Conservation (phyloP, 2,888 invertebrate species). For the Rotaria magnacalcarata region DNA sequence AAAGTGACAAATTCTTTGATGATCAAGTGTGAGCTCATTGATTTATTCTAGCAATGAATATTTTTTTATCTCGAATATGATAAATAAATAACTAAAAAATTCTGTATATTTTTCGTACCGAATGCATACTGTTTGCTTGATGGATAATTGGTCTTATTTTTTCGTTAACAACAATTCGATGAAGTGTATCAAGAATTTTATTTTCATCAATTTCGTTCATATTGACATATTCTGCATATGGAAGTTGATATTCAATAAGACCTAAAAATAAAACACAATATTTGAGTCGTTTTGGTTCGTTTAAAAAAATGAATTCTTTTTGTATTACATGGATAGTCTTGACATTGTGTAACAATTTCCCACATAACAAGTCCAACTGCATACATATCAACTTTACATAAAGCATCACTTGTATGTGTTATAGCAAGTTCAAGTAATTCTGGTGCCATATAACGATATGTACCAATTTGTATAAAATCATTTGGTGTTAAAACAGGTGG, state of each 20-base stretch:
- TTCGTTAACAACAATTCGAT: not conserved
- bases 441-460: conserved; percentile 25
- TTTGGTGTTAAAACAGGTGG: not conserved
- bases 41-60: too few relatives aligned
- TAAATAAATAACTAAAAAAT: too few relatives aligned
- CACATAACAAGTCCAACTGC: conserved; percentile 13
- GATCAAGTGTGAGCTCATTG: too few relatives aligned
- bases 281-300: too few relatives aligned
- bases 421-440: conserved; percentile 30
- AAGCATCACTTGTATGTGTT: conserved; percentile 14
- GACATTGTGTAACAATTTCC: conserved; percentile 13
- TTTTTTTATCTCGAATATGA: too few relatives aligned
- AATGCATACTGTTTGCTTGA: not conserved
- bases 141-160: not conserved
- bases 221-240: not conserved
- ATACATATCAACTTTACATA: conserved; percentile 28
- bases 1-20: too few relatives aligned
- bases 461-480: conserved; percentile 21
- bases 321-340: not conserved
- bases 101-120: not conserved
- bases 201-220: not conserved
- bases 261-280: not conserved
- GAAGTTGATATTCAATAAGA: not conserved
- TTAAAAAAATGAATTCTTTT: too few relatives aligned
- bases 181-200: not conserved